Percentiles rank a stretch among this genome's conserved stretches.
These are phyloP conservation scores for Clytia hemisphaerica DNA, from an alignment of 30 jellyfish, hydroid and myxozoan genomes.

Conservation along the genomic window DNA sequence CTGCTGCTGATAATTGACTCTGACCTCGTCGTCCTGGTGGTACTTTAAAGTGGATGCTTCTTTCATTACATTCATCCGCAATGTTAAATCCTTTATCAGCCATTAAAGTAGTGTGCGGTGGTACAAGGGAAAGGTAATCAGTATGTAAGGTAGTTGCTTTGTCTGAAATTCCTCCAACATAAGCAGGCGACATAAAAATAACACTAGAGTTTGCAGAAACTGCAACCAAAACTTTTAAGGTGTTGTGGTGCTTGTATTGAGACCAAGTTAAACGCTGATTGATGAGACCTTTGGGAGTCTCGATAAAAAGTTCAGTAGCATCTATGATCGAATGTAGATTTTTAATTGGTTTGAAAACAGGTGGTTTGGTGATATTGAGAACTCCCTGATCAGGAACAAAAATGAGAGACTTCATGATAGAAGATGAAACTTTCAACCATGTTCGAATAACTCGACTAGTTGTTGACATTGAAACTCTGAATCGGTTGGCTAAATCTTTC, in stretches of 20 bases:
- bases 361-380: too few species aligned
- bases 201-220: slow-evolving; percentile 30
- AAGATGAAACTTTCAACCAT: too few species aligned
- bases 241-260: slow-evolving; percentile 36
- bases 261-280: slow-evolving; percentile 20
- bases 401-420: too few species aligned
- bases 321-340: slow-evolving; percentile 31
- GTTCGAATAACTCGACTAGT: too few species aligned
- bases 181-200: slow-evolving; percentile 13
- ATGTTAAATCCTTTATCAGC: slow-evolving; percentile 36
- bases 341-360: not conserved
- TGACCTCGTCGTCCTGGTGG: slow-evolving; percentile 25
- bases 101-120: slow-evolving; percentile 14
- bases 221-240: slow-evolving; percentile 14
- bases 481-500: too few species aligned
- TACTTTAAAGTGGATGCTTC: not conserved
- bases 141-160: not conserved
- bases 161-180: slow-evolving; percentile 22
- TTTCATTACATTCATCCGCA: slow-evolving; percentile 17
- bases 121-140: slow-evolving; percentile 9
- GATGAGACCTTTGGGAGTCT: slow-evolving; percentile 24
- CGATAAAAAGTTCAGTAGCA: slow-evolving; percentile 22
- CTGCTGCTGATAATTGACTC: not conserved
- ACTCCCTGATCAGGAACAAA: too few species aligned
- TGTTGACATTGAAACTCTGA: too few species aligned